Base-by-base conservation (phyloP, 2,888 invertebrate species). In the Monoplex corrugatus region DNA sequence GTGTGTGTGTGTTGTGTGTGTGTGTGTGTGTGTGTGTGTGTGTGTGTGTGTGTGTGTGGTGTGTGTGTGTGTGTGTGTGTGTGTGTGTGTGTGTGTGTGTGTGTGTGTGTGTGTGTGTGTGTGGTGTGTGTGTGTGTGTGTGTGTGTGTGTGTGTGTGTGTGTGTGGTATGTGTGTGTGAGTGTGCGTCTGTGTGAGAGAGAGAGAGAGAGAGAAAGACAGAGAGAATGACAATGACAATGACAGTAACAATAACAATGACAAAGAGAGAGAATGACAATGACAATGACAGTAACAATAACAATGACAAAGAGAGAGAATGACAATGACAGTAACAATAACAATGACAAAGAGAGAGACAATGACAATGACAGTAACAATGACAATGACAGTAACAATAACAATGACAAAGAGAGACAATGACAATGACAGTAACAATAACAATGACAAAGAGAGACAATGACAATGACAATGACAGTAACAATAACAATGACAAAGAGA, bases 131-230 rank as follows among this genome's bases (percentile, higher is more conserved):
- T 50, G 8, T 50, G 19, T 50, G 19, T 50, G 19, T 50, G 19
- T 50, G 19, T 50, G 19, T 50, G 19, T 50, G 19, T 50, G 19
- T 50, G 19, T 50, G 19, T 50, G 19, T 50, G 19, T 50, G 19
- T 50, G 19, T 50, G 19, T 50, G 8, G 19, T 50, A 50, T 50
- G 19, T 50, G 19, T 50, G 19, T 50, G 19, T 50, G 19, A 13
- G 19, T 50, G 19, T 50, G 19, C 19, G 19, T 50, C 8, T 50
- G 19, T 50, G 19, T 50, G 75, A 75, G 75, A 75, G 82, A 82
- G 82, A 82, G 82, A 82, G 44, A 82, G n/a, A 44, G 82, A 82
- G 45, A 44, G 82, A 82, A 32, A 44, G 82, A 82, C n/a, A 44
- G 80, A 80, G 16, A 80, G 80, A 38, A 28, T 13, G 50, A 50